Percentiles rank a stretch among this genome's conserved stretches.
Evolutionary conservation across 1,140 invertebrate species (phyloP).

Genomic region (Trichonephila clavipes): DNA sequence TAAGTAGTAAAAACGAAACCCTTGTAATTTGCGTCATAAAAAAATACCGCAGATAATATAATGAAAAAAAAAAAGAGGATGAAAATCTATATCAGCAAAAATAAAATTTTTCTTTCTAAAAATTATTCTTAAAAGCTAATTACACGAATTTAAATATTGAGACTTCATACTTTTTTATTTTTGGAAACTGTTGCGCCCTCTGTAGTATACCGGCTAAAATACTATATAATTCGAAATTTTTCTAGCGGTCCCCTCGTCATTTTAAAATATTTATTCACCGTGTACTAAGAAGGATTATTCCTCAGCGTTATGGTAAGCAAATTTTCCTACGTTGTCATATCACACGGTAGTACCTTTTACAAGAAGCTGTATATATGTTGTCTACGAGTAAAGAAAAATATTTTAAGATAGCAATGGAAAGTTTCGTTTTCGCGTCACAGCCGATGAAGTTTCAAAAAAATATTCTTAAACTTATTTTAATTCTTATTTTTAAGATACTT

Average conservation of each 20-base stretch:
- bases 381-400: not conserved
- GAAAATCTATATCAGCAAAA: not conserved
- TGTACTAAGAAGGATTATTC: not conserved
- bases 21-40: not conserved
- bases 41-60: slow-evolving; percentile 17
- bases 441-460: not conserved
- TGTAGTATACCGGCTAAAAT: slow-evolving; percentile 56
- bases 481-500: too few relatives aligned
- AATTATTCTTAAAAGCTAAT: not conserved
- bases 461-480: too few relatives aligned
- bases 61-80: not conserved
- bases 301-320: slow-evolving; percentile 51
- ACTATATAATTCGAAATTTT: slow-evolving; percentile 68
- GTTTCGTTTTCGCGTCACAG: not conserved
- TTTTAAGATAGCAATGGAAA: not conserved
- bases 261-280: slow-evolving; percentile 32
- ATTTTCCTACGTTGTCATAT: not conserved
- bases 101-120: not conserved
- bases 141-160: not conserved
- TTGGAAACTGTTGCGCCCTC: slow-evolving; percentile 50
- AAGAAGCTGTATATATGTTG: not conserved
- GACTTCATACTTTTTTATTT: not conserved
- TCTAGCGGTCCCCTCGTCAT: slow-evolving; percentile 10
- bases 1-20: slow-evolving; percentile 4
- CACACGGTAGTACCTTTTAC: not conserved